phyloP scores from a whole-genome alignment of 2,888 invertebrate species.

The Anthophora plumipes region DNA sequence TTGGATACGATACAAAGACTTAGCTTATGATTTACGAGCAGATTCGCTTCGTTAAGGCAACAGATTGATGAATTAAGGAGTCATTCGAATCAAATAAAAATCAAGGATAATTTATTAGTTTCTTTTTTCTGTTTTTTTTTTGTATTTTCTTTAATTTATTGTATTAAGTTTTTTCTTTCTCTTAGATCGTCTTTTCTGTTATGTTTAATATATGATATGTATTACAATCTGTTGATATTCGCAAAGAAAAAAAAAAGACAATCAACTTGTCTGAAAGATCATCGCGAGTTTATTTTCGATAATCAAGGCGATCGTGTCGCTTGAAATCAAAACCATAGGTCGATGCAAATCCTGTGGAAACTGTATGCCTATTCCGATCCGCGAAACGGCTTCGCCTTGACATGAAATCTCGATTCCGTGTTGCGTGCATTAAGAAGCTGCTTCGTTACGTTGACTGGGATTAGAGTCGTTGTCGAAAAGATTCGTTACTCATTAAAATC shows the following conservation, averaged over 20 bases:
- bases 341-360: constrained; percentile 16
- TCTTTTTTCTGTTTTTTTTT: too few relatives aligned
- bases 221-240: too few relatives aligned
- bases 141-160: too few relatives aligned
- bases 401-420: constrained; percentile 39
- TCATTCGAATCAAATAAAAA: neutral
- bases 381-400: constrained; percentile 42
- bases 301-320: neutral
- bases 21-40: neutral
- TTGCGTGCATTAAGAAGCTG: constrained; percentile 9
- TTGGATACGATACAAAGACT: neutral
- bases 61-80: neutral
- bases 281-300: neutral
- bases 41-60: too few relatives aligned
- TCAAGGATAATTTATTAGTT: too few relatives aligned
- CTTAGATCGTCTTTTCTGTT: too few relatives aligned
- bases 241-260: too few relatives aligned
- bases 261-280: neutral
- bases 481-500: constrained; percentile 28
- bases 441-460: constrained; percentile 12
- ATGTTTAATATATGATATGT: too few relatives aligned
- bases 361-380: constrained; percentile 12
- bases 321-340: constrained; percentile 8
- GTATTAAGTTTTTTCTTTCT: too few relatives aligned
- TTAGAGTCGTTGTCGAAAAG: constrained; percentile 12